These are phyloP conservation scores for Agriopis aurantiaria DNA, from an alignment of 2,888 invertebrate genomes.

Conservation along the genomic window DNA sequence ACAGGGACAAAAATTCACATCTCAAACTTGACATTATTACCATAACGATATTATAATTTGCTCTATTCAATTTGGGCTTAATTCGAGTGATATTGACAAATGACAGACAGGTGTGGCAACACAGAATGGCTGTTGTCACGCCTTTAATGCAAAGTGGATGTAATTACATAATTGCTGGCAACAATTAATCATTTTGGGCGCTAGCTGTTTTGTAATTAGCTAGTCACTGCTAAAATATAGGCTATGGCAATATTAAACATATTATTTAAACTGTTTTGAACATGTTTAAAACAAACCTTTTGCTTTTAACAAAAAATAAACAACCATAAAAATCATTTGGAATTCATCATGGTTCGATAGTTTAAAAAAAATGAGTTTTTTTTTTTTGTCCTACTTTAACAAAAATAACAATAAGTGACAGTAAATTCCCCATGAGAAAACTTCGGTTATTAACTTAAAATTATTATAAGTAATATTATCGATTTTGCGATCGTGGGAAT, in stretches of 20 bases:
- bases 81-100: slow-evolving; percentile 46
- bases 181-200: slow-evolving; percentile 62
- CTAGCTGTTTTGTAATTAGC: slow-evolving; percentile 36
- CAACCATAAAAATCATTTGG: too few relatives aligned
- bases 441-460: slow-evolving; percentile 42
- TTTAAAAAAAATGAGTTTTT: too few relatives aligned
- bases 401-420: slow-evolving; percentile 6
- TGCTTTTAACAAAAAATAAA: too few relatives aligned
- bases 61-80: slow-evolving; percentile 32
- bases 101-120: slow-evolving; percentile 56
- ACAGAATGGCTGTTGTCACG: slow-evolving; percentile 53
- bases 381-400: background rate
- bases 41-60: slow-evolving; percentile 32
- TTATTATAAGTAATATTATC: slow-evolving; percentile 60
- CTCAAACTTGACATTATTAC: slow-evolving; percentile 16
- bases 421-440: slow-evolving; percentile 38
- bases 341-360: too few relatives aligned
- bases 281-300: too few relatives aligned
- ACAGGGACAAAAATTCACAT: slow-evolving; percentile 14
- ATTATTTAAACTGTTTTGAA: background rate
- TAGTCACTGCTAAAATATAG: slow-evolving; percentile 12
- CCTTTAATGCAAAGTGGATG: slow-evolving; percentile 55
- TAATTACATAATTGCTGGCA: slow-evolving; percentile 63
- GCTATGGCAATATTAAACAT: background rate
- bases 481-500: slow-evolving; percentile 84